These are phyloP conservation scores for Lagria hirta DNA, from an alignment of 2,888 invertebrate genomes.

Conservation along the genomic window DNA sequence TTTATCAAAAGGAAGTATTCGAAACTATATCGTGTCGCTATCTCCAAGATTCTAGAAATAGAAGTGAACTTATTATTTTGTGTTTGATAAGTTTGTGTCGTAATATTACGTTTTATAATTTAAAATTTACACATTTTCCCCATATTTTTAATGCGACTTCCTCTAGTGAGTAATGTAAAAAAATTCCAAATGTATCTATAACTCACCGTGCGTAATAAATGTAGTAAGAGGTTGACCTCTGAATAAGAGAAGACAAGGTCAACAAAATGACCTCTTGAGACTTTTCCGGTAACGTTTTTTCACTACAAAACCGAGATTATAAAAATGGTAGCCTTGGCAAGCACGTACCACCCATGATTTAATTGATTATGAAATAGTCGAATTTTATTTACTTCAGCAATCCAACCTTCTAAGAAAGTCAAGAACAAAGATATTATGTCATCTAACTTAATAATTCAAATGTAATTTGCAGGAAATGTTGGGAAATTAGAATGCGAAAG, in stretches of 20 bases:
- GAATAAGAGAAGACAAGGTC: conserved; percentile 39
- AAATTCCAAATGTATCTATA: conserved; percentile 15
- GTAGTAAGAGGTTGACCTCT: conserved; percentile 44
- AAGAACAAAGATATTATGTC: conserved; percentile 33
- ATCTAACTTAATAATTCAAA: conserved; percentile 27
- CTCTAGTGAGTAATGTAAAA: conserved; percentile 15
- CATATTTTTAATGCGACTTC: too few species aligned
- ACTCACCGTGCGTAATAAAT: conserved; percentile 20
- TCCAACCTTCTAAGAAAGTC: conserved; percentile 29
- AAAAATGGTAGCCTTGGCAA: conserved; percentile 35
- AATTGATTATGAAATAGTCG: conserved; percentile 20
- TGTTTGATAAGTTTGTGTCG: too few species aligned
- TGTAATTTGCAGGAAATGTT: too few species aligned
- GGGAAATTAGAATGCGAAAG: too few species aligned
- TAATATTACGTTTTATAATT: conserved; percentile 9
- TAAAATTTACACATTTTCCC: too few species aligned
- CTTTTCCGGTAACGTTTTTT: conserved; percentile 38
- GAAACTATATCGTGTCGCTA: conserved; percentile 7
- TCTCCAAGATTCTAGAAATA: conserved; percentile 18
- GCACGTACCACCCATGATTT: conserved; percentile 24
- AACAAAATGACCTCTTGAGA: conserved; percentile 40
- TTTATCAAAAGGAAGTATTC: conserved; percentile 27
- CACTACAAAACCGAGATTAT: conserved; percentile 37
- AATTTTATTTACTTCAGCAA: conserved; percentile 20
- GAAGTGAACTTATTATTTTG: conserved; percentile 2